Conservation (phyloP, 2,888 invertebrate species). For the Andrena marginata region DNA sequence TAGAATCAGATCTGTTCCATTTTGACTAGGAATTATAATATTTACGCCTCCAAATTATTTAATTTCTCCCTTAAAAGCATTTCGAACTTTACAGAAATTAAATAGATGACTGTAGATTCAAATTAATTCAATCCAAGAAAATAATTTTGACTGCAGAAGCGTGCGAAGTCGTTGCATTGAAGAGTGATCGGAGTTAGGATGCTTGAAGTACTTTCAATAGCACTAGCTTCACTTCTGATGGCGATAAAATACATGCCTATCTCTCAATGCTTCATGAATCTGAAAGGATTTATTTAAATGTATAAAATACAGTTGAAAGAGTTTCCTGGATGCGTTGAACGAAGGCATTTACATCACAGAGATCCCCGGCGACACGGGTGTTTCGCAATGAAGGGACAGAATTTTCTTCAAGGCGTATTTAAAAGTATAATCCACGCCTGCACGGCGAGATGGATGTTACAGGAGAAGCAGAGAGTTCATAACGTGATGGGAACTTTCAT, state of each 20-base stretch:
- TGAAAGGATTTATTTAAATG: slow-evolving; percentile 21
- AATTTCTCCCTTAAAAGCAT: too few relatives aligned
- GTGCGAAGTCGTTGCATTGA: too few relatives aligned
- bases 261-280: not conserved
- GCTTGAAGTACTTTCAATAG: not conserved
- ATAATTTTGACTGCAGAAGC: too few relatives aligned
- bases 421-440: slow-evolving; percentile 35
- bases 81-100: too few relatives aligned
- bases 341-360: slow-evolving; percentile 39
- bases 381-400: not conserved
- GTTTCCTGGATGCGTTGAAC: slow-evolving; percentile 11
- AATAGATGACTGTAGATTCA: too few relatives aligned
- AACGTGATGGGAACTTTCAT: not conserved
- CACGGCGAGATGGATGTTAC: not conserved
- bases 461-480: not conserved
- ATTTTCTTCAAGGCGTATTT: slow-evolving; percentile 18
- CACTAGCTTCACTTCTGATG: not conserved
- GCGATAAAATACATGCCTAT: not conserved
- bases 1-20: too few relatives aligned
- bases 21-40: too few relatives aligned
- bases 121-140: too few relatives aligned
- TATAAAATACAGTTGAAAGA: slow-evolving; percentile 4
- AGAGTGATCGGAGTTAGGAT: not conserved
- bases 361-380: slow-evolving; percentile 18
- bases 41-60: too few relatives aligned